Conservation (phyloP, 2,113 vertebrate genomes). For the Mormoops blainvillei region DNA sequence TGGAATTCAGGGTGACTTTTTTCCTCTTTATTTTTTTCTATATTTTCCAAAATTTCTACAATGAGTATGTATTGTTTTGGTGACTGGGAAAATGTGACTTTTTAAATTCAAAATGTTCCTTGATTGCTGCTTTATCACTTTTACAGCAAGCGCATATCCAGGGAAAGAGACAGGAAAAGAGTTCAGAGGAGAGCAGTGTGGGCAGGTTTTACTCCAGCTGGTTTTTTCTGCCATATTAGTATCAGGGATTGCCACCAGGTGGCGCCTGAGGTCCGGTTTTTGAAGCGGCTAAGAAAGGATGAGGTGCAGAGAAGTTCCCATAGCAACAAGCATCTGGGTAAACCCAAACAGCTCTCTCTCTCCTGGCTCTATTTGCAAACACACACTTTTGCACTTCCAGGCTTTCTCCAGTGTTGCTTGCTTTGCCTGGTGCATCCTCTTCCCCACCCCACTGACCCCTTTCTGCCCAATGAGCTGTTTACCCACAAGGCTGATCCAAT, state of each 20-base stretch:
- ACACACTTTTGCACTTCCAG: not conserved
- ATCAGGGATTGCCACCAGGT: conserved; percentile 31
- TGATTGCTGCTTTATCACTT: not conserved
- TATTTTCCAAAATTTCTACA: not conserved
- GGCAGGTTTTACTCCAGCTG: not conserved
- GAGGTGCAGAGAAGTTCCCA: not conserved
- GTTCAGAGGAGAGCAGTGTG: fast-evolving
- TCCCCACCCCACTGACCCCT: not conserved
- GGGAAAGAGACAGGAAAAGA: not conserved
- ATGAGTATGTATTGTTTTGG: not conserved
- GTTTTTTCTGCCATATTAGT: not conserved
- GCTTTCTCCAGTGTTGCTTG: not conserved
- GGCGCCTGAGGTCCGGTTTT: not conserved
- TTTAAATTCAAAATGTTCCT: not conserved
- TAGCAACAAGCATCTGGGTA: not conserved
- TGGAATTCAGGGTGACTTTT: not conserved
- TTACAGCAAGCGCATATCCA: not conserved
- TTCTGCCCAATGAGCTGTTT: not conserved
- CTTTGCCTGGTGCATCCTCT: not conserved
- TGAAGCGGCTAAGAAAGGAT: not conserved
- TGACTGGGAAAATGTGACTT: not conserved
- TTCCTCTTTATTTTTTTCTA: not conserved
- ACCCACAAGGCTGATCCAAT: not conserved
- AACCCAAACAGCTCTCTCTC: not conserved
- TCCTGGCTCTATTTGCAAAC: not conserved